Evolutionary conservation across 2,888 invertebrate species (phyloP), one percentile per base, ranked within the genome.

Genomic region (Cyaniris semiargus): DNA sequence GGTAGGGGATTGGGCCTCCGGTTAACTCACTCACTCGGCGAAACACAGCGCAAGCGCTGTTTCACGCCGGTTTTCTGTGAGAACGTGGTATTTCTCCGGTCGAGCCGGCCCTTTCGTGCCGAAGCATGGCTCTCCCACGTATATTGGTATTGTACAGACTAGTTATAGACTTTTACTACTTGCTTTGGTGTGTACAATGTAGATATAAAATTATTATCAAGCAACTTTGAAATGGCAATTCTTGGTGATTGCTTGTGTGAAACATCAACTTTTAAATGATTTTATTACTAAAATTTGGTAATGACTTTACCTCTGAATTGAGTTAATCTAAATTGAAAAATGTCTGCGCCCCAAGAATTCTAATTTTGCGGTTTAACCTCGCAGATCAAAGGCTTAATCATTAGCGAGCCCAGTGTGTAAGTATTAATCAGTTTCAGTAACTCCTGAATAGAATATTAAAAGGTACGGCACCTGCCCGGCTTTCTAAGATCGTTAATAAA

Each of bases 401-500:
- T 77, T 58, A 71, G 58, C 34, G 38, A 72, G 72, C 56, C 74
- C 15, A 48, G 74, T 53, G 53, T 74, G 71, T 77, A 77, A 72
- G 71, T 76, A 76, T 76, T 76, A 76, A 71, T 76, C 70, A 58
- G 58, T 38, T 71, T 71, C 31, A 70, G 71, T 76, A 76, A 77
- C 21, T 79, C 76, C 76, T 76, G 70, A 21, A 74, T 44, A 78
- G 79, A 77, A 79, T 79, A 78, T 79, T 81, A 79, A 74, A 77
- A 78, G 78, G 70, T 48, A 79, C 80, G 81, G 80, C 81, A 81
- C 79, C 81, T 79, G 78, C 78, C 78, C 79, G 82, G 82, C 80
- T 81, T 81, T 77, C 80, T 80, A 81, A 83, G 82, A 81, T 83
- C 82, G 82, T 83, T 84, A 83, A 84, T 84, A 84, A 84, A 84